Percentiles rank a stretch among this genome's conserved stretches.
Conservation (phyloP, 2,888 invertebrate genomes). For the Parnassius mnemosyne region DNA sequence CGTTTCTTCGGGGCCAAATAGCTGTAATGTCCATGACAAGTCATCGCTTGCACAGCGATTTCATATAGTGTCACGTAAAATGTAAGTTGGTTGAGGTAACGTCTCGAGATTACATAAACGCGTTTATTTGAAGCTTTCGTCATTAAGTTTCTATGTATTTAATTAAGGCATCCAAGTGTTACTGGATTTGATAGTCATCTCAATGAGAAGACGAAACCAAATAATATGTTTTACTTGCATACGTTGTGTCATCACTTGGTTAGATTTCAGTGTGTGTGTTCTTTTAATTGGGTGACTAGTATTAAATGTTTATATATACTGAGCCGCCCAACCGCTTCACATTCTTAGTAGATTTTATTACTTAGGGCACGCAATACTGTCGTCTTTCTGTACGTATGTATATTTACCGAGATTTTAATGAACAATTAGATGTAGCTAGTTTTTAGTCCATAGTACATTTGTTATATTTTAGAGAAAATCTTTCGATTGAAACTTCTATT, state of each 20-base stretch:
- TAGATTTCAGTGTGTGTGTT: slow-evolving; percentile 2
- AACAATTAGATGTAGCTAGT: slow-evolving; percentile 62
- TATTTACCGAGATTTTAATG: slow-evolving; percentile 60
- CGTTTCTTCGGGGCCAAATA: slow-evolving; percentile 77
- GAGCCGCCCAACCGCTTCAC: slow-evolving; percentile 12
- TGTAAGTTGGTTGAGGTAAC: slow-evolving; percentile 28
- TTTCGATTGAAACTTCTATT: slow-evolving; percentile 62
- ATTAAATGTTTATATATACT: slow-evolving; percentile 6
- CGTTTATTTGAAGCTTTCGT: slow-evolving; percentile 10
- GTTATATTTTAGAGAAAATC: slow-evolving; percentile 48
- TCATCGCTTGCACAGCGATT: slow-evolving; percentile 43
- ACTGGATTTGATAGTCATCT: slow-evolving; percentile 10
- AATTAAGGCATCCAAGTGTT: slow-evolving; percentile 24
- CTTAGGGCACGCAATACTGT: slow-evolving; percentile 35
- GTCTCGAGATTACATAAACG: slow-evolving; percentile 22
- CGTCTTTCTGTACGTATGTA: slow-evolving; percentile 46
- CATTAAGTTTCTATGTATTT: slow-evolving; percentile 24
- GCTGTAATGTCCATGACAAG: slow-evolving; percentile 75
- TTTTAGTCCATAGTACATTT: slow-evolving; percentile 53
- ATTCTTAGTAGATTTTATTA: slow-evolving; percentile 32
- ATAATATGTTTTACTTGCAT: slow-evolving; percentile 21
- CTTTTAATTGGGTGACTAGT: slow-evolving; percentile 13
- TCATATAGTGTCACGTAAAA: slow-evolving; percentile 16
- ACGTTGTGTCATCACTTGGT: slow-evolving; percentile 19
- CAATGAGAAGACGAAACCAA: slow-evolving; percentile 19